These are phyloP conservation scores for Epirrita christyi DNA, from an alignment of 2,888 invertebrate species.

Conservation along the genomic window DNA sequence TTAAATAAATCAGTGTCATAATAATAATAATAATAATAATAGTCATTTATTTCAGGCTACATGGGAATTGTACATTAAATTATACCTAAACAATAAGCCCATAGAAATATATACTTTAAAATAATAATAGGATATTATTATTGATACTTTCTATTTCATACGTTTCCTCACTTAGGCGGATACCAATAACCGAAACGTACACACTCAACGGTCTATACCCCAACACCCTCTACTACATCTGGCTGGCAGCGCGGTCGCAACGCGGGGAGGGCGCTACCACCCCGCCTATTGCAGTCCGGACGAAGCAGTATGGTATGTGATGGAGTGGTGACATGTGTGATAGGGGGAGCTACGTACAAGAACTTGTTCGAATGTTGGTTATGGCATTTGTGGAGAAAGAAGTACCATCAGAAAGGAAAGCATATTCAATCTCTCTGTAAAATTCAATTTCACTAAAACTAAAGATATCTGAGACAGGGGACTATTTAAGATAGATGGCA, in stretches of 20 bases:
- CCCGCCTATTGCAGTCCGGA: constrained; percentile 96
- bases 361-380: constrained; percentile 19
- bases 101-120: too few species aligned
- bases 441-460: too few species aligned
- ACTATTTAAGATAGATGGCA: too few species aligned
- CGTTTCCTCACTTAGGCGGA: constrained; percentile 78
- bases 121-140: too few species aligned
- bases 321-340: constrained; percentile 15
- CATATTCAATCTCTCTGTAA: neutral
- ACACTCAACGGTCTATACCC: constrained; percentile 96
- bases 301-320: constrained; percentile 98
- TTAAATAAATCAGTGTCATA: too few species aligned
- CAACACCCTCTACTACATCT: constrained; percentile 98
- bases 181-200: constrained; percentile 93
- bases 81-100: too few species aligned
- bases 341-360: constrained; percentile 12
- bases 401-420: constrained; percentile 8
- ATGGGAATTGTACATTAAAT: too few species aligned
- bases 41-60: too few species aligned
- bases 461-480: too few species aligned
- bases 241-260: constrained; percentile 97
- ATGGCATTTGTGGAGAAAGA: too few species aligned
- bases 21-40: too few species aligned
- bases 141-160: too few species aligned
- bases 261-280: constrained; percentile 98